phyloP scores from a whole-genome alignment of 2,797 vertebrate genomes.

The Falco naumanni region DNA sequence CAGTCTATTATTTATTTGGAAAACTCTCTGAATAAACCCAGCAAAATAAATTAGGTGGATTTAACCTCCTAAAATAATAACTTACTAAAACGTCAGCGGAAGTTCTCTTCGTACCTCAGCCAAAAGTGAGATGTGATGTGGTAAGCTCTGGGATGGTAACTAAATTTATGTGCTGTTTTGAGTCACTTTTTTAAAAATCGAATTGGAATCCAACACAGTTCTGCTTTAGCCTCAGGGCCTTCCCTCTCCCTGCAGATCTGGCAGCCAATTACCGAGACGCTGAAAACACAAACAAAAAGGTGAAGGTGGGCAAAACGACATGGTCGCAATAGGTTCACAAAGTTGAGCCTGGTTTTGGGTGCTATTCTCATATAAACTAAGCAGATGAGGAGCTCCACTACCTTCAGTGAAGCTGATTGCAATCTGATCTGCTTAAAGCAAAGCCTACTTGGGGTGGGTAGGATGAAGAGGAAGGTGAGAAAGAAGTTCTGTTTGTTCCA shows the following conservation, averaged over 20 bases:
- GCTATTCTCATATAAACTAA: not conserved
- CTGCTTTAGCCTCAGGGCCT: not conserved
- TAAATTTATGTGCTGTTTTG: not conserved
- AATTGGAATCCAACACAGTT: not conserved
- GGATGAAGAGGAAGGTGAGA: not conserved
- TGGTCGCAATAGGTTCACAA: not conserved
- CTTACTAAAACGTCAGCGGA: not conserved
- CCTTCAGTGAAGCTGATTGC: not conserved
- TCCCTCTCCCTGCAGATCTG: not conserved
- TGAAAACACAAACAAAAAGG: slow-evolving; percentile 19
- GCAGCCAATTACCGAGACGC: not conserved
- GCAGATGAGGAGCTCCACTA: not conserved
- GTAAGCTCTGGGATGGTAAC: not conserved
- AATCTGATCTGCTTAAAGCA: not conserved
- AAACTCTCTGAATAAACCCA: not conserved
- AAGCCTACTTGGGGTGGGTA: not conserved
- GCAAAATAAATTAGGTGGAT: not conserved
- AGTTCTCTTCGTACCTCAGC: not conserved
- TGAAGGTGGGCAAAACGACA: not conserved
- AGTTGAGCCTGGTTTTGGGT: not conserved
- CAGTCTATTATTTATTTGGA: not conserved
- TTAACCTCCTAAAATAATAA: not conserved
- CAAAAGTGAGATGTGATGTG: not conserved
- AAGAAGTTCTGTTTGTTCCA: not conserved
- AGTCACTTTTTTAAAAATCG: not conserved